Conservation (phyloP, 2,888 invertebrate genomes). For the Morinoia aosen region DNA sequence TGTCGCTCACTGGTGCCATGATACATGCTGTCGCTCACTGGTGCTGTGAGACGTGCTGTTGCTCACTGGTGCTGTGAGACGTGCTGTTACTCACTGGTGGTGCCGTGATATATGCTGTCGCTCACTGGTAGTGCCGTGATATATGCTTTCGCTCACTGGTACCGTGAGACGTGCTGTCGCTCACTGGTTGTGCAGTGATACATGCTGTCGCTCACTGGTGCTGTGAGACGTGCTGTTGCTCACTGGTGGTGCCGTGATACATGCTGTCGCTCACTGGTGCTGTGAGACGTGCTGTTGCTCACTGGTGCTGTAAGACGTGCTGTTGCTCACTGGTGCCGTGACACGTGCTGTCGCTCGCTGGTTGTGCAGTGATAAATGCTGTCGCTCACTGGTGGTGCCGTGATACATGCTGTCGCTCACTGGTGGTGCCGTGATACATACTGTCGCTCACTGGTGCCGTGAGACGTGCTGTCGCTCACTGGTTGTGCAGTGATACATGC, state of each 20-base stretch:
- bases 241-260: not conserved
- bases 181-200: not conserved
- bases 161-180: not conserved
- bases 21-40: not conserved
- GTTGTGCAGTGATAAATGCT: not conserved
- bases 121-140: not conserved
- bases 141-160: not conserved
- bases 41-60: not conserved
- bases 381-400: not conserved
- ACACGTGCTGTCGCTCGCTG: not conserved
- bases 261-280: not conserved
- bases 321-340: not conserved
- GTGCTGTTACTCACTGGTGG: not conserved
- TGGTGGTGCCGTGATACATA: not conserved
- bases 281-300: not conserved
- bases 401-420: not conserved
- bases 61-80: not conserved
- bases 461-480: not conserved
- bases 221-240: not conserved
- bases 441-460: not conserved
- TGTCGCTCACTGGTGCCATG: not conserved
- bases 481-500: not conserved
- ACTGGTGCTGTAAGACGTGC: not conserved
- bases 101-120: not conserved
- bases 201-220: not conserved